phyloP scores from a whole-genome alignment of 2,888 invertebrate species.

The Hemithea aestivaria region DNA sequence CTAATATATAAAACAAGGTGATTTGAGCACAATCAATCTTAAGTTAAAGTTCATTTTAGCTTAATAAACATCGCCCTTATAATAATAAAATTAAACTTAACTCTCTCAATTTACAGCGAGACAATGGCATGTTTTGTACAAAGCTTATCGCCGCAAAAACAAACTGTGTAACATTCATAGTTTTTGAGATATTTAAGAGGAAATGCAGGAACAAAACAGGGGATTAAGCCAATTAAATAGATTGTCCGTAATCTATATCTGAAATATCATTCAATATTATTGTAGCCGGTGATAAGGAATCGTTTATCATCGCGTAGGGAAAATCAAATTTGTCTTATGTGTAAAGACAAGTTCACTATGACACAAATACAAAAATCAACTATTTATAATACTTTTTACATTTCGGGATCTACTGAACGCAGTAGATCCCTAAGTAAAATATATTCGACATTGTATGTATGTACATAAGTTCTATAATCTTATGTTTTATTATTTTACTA shows the following conservation, averaged over 20 bases:
- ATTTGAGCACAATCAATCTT: no score
- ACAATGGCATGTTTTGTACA: constrained; percentile 21
- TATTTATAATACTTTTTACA: no score
- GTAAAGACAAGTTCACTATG: constrained; percentile 9
- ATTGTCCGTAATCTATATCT: constrained; percentile 15
- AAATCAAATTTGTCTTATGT: constrained; percentile 15
- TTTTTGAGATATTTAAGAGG: constrained; percentile 30
- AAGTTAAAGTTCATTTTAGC: no score
- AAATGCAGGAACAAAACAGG: constrained; percentile 45
- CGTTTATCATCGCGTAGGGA: constrained; percentile 7
- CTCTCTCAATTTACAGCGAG: not conserved
- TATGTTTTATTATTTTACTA: no score
- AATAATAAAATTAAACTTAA: no score
- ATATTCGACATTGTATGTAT: no score
- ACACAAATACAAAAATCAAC: no score
- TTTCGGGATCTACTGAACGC: no score
- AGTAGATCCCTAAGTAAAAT: no score
- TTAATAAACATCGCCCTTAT: no score
- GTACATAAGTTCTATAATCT: no score
- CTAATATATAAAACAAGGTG: no score
- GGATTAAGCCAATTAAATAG: constrained; percentile 44
- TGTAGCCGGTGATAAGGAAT: constrained; percentile 31
- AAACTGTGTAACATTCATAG: constrained; percentile 1
- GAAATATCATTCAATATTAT: constrained; percentile 11
- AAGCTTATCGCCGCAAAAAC: constrained; percentile 34